Conservation (phyloP, 2,888 invertebrate species). For the Protophormia terraenovae region DNA sequence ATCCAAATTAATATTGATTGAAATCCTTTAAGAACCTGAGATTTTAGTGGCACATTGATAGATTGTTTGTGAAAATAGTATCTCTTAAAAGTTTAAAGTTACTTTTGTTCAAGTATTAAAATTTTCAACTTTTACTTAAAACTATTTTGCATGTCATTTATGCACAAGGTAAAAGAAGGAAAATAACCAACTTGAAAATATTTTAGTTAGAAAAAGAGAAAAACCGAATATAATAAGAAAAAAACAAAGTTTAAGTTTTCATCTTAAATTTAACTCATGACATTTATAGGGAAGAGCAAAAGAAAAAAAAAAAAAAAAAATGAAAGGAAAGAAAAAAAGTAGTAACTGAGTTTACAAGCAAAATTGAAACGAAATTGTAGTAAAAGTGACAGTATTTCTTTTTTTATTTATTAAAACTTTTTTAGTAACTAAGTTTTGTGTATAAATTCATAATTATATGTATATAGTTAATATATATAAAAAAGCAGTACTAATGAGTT, state of each 20-base stretch:
- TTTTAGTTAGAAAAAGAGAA: neutral
- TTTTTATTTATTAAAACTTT: too few species aligned
- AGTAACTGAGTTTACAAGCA: neutral
- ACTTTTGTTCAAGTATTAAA: neutral
- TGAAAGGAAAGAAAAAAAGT: neutral
- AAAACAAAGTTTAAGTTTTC: conserved; percentile 21
- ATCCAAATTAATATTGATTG: neutral
- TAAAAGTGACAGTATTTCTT: too few species aligned
- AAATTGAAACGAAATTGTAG: too few species aligned
- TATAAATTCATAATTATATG: too few species aligned
- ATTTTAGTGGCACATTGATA: conserved; percentile 9
- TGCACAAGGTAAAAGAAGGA: neutral
- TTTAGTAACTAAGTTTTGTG: too few species aligned
- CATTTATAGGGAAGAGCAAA: conserved; percentile 3
- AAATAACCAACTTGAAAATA: neutral
- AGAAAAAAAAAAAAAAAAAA: neutral
- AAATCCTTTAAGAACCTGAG: conserved; percentile 5
- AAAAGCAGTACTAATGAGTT: too few species aligned
- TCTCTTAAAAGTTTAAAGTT: conserved; percentile 35
- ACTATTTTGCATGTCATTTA: conserved; percentile 52
- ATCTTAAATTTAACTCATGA: conserved; percentile 27
- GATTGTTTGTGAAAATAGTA: conserved; percentile 27
- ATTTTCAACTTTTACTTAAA: neutral
- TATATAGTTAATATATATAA: too few species aligned
- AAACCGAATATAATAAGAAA: neutral